Evolutionary conservation across 2,888 invertebrate species (phyloP), one percentile per base, ranked within the genome.

Genomic region (Catonia carolina): DNA sequence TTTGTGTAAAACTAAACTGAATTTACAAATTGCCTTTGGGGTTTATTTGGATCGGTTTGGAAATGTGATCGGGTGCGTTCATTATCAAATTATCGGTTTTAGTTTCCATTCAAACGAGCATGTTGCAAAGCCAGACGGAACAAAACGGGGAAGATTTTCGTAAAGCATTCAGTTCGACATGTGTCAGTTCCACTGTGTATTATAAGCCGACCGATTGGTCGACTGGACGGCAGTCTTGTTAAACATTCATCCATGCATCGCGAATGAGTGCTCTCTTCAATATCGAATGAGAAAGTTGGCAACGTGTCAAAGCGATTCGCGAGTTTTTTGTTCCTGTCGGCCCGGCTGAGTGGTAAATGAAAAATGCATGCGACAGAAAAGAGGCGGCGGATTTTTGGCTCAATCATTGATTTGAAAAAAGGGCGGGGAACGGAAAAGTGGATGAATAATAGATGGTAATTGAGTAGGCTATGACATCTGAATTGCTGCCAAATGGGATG

Each of bases 401-500:
- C 51, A 35, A 51, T 51, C 37, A 51, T 51, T 51, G 51, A 51
- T 51, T 51, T 51, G 51, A 36, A 51, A 51, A 51, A 51, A 36
- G 37, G 37, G 18, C 3, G 51, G 37, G 35, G 41, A 14, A 39
- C 20, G 39, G 17, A 20, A 20, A 41, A 22, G 20, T 22, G 41
- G 51, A 36, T 51, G 51, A 51, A 51, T 51, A 51, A 51, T 51
- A 36, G 51, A 51, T 51, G 18, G 51, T 51, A 51, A 51, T 51
- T 51, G 51, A 51, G 36, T 51, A 36, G 51, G 20, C 51, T 51
- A 51, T 51, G 51, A 51, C 51, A 51, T 51, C 27, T 41, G 41
- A 41, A 41, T 41, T 18, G 20, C 41, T 41, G 41, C 41, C 41
- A 41, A 41, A 41, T 41, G 41, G 41, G 41, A 41, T 41, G 41